Base-by-base conservation (phyloP, 1,140 invertebrate genomes). In the Hylaeus anthracinus region DNA sequence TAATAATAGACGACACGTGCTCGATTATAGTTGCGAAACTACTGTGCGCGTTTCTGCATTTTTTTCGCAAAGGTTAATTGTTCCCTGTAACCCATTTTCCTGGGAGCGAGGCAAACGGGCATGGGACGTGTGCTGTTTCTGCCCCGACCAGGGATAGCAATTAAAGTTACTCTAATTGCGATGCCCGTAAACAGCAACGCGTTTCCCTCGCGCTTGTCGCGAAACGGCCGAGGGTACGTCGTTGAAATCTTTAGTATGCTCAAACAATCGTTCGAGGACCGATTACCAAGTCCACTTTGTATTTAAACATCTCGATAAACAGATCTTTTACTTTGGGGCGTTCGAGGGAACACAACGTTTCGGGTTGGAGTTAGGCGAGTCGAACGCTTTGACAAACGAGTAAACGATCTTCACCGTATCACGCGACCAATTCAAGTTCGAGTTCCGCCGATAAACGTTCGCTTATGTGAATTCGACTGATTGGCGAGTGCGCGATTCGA, bases 121-220 rank as follows among this genome's bases (percentile, higher is more conserved):
- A 39, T n/a, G 39, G 41, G 12, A 56, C 14, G 45, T 12, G 39
- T 12, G 39, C 12, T 70, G 67, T 70, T 70, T 70, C 15, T 70
- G 41, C 15, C 74, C 14, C 26, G 53, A 4, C 63, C 14, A n/a
- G 64, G 64, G 51, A 58, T 64, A 58, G 74, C 74, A 70, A 77
- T 77, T 77, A 77, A 77, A 77, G 65, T 77, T 70, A 77, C 65
- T 70, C 66, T 77, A 77, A 77, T 77, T 77, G 74, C 74, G 39
- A 76, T 76, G 48, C 48, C 51, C 41, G 73, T 76, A 76, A 76
- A 67, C 73, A 76, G 64, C 26, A 10, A 48, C 72, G 60, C 43
- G 56, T 12, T 73, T 51, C 26, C 2, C 60, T 41, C 4, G 26
- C 39, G 8, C 10, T 5, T 9, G 41, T 53, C 37, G 6, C 10